phyloP scores from a whole-genome alignment of 2,797 vertebrate species.

The Momotus momota region DNA sequence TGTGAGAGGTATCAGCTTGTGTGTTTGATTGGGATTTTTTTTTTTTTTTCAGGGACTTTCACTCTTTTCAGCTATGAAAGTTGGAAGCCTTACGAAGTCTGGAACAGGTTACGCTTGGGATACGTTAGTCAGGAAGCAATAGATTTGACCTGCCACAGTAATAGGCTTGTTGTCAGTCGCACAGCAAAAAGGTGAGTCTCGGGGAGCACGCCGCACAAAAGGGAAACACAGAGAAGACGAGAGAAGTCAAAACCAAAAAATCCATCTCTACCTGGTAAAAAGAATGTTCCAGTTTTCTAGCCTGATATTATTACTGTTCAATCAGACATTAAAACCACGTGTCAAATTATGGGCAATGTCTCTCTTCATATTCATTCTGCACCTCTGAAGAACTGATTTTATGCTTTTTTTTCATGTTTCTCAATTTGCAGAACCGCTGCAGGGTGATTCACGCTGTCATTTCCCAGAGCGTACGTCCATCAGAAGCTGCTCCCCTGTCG shows the following conservation, averaged over 20 bases:
- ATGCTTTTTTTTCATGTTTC: background rate
- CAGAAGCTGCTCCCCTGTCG: background rate
- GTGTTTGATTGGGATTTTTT: background rate
- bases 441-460: background rate
- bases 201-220: background rate
- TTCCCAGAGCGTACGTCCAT: accelerated
- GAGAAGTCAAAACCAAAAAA: background rate
- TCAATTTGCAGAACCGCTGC: background rate
- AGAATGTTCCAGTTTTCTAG: background rate
- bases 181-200: background rate
- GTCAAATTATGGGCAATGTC: background rate
- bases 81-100: background rate
- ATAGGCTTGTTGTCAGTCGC: background rate
- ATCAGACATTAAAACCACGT: background rate
- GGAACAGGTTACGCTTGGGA: background rate
- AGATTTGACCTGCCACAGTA: background rate
- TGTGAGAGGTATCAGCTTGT: background rate
- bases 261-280: background rate
- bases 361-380: background rate
- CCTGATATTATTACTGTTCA: background rate
- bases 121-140: background rate
- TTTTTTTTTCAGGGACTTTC: background rate
- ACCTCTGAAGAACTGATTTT: background rate
- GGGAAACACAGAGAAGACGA: background rate
- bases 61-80: background rate